Percentiles rank a stretch among this genome's conserved stretches.
phyloP scores from a whole-genome alignment of 2,797 vertebrate species.

The Darevskia nairensis region DNA sequence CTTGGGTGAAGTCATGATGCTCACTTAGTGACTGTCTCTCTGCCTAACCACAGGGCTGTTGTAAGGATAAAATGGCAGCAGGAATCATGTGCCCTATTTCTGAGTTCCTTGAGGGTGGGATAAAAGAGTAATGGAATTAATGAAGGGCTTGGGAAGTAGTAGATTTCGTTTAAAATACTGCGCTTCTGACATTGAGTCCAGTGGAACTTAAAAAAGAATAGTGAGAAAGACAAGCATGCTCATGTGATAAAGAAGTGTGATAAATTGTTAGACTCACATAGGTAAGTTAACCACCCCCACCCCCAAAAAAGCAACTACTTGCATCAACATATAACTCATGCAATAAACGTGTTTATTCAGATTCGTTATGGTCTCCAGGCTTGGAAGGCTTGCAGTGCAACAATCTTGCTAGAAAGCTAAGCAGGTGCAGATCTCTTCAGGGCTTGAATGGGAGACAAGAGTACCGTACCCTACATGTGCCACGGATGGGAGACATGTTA shows the following conservation, averaged over 20 bases:
- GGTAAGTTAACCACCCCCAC: neutral
- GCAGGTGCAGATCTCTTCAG: neutral
- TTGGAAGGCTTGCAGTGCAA: neutral
- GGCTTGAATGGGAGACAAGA: neutral
- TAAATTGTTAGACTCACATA: neutral
- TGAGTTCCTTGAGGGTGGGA: neutral
- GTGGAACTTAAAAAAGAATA: neutral
- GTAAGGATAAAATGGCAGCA: neutral
- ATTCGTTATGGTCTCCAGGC: neutral
- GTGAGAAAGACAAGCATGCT: constrained; percentile 22
- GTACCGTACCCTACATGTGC: no score
- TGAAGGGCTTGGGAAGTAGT: constrained; percentile 25
- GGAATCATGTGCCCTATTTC: neutral
- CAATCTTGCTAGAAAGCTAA: neutral
- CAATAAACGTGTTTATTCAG: neutral
- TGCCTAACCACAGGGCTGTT: neutral
- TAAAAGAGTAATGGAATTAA: neutral
- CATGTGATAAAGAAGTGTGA: constrained; percentile 46
- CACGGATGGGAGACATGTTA: neutral
- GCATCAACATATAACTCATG: neutral
- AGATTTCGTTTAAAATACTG: constrained; percentile 46
- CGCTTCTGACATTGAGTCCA: constrained; percentile 27
- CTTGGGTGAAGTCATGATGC: neutral
- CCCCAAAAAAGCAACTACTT: neutral
- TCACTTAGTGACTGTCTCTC: neutral